Evolutionary conservation across 2,888 invertebrate species (phyloP).

Genomic region (Hirtodrosophila histrioides): DNA sequence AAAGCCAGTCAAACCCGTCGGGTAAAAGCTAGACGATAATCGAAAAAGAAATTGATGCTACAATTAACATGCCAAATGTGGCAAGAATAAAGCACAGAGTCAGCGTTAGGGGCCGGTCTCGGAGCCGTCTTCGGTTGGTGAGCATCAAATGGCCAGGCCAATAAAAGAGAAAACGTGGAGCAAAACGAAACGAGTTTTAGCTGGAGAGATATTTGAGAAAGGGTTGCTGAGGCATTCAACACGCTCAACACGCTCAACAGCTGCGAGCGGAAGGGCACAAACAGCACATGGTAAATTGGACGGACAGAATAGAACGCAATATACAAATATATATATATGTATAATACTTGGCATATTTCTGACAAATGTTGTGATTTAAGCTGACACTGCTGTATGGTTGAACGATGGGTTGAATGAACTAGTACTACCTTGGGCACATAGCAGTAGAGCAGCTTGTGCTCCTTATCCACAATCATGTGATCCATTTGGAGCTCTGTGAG

Average conservation of each 20-base stretch:
- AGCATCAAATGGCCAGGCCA: slow-evolving; percentile 10
- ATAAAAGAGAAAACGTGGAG: slow-evolving; percentile 50
- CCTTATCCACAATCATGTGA: slow-evolving; percentile 93
- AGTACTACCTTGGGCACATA: slow-evolving; percentile 94
- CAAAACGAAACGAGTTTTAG: slow-evolving; percentile 39
- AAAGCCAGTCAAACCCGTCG: slow-evolving; percentile 37
- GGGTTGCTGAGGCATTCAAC: slow-evolving; percentile 2
- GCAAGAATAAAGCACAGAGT: slow-evolving; percentile 32
- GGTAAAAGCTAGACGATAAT: slow-evolving; percentile 30
- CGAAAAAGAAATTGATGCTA: slow-evolving; percentile 15
- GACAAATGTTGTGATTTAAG: slow-evolving; percentile 11
- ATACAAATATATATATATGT: slow-evolving; percentile 2
- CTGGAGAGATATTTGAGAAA: slow-evolving; percentile 28
- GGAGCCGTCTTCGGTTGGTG: neutral
- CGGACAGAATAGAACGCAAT: slow-evolving; percentile 12
- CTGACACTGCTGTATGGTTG: slow-evolving; percentile 12
- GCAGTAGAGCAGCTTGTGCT: slow-evolving; percentile 94
- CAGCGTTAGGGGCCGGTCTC: slow-evolving; percentile 19
- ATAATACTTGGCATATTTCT: neutral
- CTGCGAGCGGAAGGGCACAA: slow-evolving; percentile 26
- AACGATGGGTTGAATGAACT: slow-evolving; percentile 14
- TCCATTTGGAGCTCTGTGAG: slow-evolving; percentile 87
- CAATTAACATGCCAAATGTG: slow-evolving; percentile 39
- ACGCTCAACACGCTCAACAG: slow-evolving; percentile 2
- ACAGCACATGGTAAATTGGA: slow-evolving; percentile 36